Conservation (phyloP, 1,140 invertebrate genomes). For the Lanistes nyassanus region DNA sequence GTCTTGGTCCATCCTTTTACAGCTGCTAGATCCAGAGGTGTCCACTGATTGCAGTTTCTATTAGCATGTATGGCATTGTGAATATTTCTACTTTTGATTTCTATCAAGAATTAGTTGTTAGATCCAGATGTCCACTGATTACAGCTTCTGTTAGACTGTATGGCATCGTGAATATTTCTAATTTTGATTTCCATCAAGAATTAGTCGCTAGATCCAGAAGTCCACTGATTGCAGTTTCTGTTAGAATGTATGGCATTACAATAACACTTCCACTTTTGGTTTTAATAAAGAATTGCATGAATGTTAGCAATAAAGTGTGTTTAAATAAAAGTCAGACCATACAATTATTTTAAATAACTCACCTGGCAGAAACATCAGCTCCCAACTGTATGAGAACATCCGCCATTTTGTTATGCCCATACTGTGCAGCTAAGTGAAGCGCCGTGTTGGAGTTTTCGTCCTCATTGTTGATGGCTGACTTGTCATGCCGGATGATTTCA, state of each 20-base stretch:
- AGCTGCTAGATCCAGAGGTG: constrained; percentile 70
- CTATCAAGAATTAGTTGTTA: too few relatives aligned
- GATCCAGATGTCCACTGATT: too few relatives aligned
- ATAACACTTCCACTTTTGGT: too few relatives aligned
- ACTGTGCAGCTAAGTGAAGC: constrained; percentile 67
- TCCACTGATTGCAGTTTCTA: constrained; percentile 68
- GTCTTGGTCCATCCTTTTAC: constrained; percentile 67
- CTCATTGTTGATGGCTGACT: constrained; percentile 67
- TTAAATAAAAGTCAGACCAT: not conserved
- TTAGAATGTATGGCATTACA: too few relatives aligned
- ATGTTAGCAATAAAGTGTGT: not conserved
- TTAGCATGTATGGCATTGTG: not conserved
- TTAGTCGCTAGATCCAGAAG: too few relatives aligned
- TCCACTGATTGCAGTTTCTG: too few relatives aligned
- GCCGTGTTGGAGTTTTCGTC: constrained; percentile 78
- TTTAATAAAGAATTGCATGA: not conserved
- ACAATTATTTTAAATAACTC: constrained; percentile 10
- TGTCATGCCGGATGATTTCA: constrained; percentile 62
- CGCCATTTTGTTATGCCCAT: constrained; percentile 65
- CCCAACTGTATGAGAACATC: constrained; percentile 63
- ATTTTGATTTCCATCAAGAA: too few relatives aligned
- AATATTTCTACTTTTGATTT: not conserved
- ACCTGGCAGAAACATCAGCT: constrained; percentile 68
- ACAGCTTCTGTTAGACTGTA: too few relatives aligned
- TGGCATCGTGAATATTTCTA: too few relatives aligned